Conservation (phyloP, 2,888 invertebrate genomes). For the Odontothrips loti region DNA sequence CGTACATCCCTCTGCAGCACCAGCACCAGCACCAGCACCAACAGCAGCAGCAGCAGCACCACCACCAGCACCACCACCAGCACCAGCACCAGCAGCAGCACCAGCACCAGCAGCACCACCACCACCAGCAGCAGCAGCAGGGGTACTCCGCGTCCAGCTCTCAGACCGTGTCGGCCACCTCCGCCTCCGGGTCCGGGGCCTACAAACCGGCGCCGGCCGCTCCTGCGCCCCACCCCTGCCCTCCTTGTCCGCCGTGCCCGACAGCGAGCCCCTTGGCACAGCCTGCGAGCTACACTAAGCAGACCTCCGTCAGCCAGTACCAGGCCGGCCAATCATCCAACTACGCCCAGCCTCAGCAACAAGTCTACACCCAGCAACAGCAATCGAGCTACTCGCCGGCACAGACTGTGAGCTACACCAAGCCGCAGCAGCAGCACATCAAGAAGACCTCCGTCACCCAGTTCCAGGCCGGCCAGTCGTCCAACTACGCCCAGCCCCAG, state of each 20-base stretch:
- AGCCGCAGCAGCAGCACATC: not conserved
- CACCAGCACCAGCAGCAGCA: not conserved
- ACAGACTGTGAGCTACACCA: not conserved
- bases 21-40: not conserved
- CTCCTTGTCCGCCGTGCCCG: not conserved
- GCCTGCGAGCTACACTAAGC: too few species aligned
- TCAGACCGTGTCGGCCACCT: too few species aligned
- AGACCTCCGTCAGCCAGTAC: too few species aligned
- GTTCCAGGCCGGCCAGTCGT: too few species aligned
- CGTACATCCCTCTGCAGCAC: not conserved
- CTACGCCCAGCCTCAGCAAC: not conserved
- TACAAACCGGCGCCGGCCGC: not conserved
- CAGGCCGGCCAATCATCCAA: not conserved
- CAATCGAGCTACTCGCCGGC: not conserved
- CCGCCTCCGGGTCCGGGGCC: not conserved
- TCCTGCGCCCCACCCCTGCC: not conserved
- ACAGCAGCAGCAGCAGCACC: not conserved
- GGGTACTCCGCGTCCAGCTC: not conserved
- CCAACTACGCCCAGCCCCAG: not conserved
- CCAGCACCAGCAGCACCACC: not conserved
- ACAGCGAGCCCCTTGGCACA: not conserved
- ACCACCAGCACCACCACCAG: not conserved
- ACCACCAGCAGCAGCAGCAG: not conserved
- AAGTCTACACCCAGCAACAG: not conserved
- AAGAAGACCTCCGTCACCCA: too few species aligned